Conservation (phyloP, 1,140 invertebrate species). For the Eupristina koningsbergeri region DNA sequence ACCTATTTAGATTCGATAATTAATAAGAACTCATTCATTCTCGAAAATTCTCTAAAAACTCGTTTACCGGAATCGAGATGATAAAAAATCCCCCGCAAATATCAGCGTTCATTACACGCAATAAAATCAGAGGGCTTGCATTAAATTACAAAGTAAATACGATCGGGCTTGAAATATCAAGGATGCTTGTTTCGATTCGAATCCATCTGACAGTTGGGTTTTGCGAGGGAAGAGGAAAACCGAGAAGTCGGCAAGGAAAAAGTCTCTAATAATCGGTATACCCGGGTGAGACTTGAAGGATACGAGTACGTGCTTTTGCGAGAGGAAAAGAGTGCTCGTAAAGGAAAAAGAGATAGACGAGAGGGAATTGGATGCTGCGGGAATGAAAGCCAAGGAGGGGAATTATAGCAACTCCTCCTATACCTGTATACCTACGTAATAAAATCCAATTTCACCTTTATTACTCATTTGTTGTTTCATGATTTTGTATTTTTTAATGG, state of each 20-base stretch:
- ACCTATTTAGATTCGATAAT: background rate
- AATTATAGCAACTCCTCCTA: background rate
- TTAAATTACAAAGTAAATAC: conserved; percentile 13
- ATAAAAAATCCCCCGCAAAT: background rate
- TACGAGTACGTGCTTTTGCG: too few relatives aligned
- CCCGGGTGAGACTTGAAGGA: too few relatives aligned
- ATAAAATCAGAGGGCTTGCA: background rate
- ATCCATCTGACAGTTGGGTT: background rate
- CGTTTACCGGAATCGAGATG: background rate
- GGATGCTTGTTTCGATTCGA: background rate
- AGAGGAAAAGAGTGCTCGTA: background rate
- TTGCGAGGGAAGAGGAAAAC: background rate
- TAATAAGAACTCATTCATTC: too few relatives aligned
- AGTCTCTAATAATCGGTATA: background rate
- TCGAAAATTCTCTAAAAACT: background rate
- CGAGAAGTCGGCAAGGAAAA: background rate
- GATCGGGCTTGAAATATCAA: background rate
- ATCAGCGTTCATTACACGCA: background rate
- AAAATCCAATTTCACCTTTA: conserved; percentile 21
- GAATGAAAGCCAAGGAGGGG: background rate
- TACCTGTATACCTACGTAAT: background rate
- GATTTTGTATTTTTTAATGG: background rate
- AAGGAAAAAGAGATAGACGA: background rate
- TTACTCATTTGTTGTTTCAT: background rate
- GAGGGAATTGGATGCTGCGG: background rate